Evolutionary conservation across 2,113 vertebrate species (phyloP), one percentile per base, ranked within the genome.

Genomic region (Melospiza melodia): DNA sequence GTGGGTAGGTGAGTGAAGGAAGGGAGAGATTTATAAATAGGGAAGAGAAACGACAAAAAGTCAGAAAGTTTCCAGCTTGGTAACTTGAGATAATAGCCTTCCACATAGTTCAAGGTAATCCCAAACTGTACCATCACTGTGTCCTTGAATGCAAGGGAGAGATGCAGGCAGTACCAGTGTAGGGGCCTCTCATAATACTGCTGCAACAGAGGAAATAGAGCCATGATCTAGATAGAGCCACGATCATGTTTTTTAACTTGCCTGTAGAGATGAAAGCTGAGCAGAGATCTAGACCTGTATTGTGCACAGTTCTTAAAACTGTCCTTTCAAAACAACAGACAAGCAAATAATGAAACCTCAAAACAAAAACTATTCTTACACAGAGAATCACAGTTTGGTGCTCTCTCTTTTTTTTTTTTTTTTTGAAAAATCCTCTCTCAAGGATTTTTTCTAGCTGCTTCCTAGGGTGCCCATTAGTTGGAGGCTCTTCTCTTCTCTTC

Each of bases 401-500:
- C 41, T 16, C 41, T 43, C 41, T 43, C 41, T 43, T 16, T 43
- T 41, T 41, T 41, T 39, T 39, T 39, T 39, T 39, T 39, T 15
- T 43, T 43, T 43, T 43, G 41, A 43, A 43, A 43, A 43, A 43
- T 43, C 41, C 41, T 16, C 41, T 81, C 9, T 33, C 52, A n/a
- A 0, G 0, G 31, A 74, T 14, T 66, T 79, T 73, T 12, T 83
- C 35, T 22, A 61, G 5, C 19, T 71, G 9, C 15, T 74, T 89
- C 22, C 31, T 49, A 31, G 17, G 28, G 7, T 28, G 63, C 2
- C 5, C 19, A 41, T 69, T 84, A 61, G 28, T 51, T 54, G 62
- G n/a, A 77, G 6, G 2, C 14, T 1, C 10, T 37, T 8, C 16
- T 21, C 20, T 7, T 12, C n/a, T 24, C 15, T 3, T 13, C 30